A percentile compares a stretch with the other conserved stretches of the same genome.
Conservation (phyloP, 2,113 vertebrate genomes). For the Hydrolagus affinis region DNA sequence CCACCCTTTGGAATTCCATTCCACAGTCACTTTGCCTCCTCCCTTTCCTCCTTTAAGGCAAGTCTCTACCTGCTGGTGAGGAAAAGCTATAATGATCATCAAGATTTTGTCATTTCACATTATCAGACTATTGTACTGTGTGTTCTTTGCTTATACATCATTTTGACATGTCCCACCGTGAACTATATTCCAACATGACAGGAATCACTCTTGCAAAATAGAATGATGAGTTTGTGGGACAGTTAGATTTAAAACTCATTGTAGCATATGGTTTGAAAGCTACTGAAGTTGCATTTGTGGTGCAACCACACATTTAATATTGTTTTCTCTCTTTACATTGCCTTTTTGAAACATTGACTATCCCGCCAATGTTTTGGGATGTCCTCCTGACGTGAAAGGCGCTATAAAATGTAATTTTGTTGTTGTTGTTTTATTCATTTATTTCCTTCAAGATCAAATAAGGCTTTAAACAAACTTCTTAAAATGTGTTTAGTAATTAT, state of each 20-base stretch:
- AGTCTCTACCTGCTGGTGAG: no score
- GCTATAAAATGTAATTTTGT: no score
- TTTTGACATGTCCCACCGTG: neutral
- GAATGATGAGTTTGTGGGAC: neutral
- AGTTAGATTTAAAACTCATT: neutral
- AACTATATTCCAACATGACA: neutral
- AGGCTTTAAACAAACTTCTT: neutral
- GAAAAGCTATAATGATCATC: no score
- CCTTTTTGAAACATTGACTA: no score
- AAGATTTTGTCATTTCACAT: no score
- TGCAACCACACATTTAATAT: slow-evolving; percentile 12
- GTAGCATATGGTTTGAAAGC: neutral
- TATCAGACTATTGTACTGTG: neutral
- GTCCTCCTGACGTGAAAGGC: no score
- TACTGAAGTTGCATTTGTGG: neutral
- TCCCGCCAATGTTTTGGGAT: no score
- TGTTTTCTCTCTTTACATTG: neutral
- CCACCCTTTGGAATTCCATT: no score
- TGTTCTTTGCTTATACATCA: neutral
- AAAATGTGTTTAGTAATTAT: slow-evolving; percentile 15
- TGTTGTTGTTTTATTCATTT: slow-evolving; percentile 28
- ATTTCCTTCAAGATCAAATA: neutral
- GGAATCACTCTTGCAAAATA: neutral
- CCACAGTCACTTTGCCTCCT: no score
- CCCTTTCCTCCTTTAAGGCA: no score